Conservation (phyloP, 2,888 invertebrate species). For the Catocala nupta region DNA sequence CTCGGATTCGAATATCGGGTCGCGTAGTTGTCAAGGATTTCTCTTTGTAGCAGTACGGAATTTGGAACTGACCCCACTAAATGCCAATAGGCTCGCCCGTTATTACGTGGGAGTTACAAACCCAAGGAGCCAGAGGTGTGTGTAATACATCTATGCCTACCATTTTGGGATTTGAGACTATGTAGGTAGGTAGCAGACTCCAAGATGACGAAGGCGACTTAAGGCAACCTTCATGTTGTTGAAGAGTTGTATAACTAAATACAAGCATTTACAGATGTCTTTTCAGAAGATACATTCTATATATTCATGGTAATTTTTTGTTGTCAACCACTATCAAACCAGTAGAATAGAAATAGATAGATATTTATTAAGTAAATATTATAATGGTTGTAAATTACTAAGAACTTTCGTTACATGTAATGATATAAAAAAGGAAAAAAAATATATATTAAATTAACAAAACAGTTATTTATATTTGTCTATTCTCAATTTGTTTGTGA, state of each 20-base stretch:
- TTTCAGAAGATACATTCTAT: constrained; percentile 99
- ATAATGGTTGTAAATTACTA: background rate
- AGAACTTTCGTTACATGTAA: background rate
- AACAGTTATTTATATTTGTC: no score
- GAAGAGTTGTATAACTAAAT: constrained; percentile 95
- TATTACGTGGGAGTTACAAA: no score
- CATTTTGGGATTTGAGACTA: no score
- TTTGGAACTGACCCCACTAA: no score
- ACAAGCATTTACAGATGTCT: constrained; percentile 98
- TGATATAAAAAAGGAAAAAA: background rate
- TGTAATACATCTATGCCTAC: no score
- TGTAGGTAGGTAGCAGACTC: background rate
- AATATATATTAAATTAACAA: no score
- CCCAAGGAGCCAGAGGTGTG: no score
- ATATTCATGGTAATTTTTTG: constrained; percentile 94
- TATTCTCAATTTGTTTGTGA: no score
- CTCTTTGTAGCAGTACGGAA: no score
- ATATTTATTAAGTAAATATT: constrained; percentile 28
- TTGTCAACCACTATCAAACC: constrained; percentile 94
- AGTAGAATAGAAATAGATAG: constrained; percentile 85
- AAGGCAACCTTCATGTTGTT: constrained; percentile 90
- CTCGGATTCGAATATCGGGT: no score
- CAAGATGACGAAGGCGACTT: constrained; percentile 74
- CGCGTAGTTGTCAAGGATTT: no score
- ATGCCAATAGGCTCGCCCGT: no score